Evolutionary conservation across 2,797 vertebrate genomes (phyloP).

Genomic region (Lithobates pipiens): DNA sequence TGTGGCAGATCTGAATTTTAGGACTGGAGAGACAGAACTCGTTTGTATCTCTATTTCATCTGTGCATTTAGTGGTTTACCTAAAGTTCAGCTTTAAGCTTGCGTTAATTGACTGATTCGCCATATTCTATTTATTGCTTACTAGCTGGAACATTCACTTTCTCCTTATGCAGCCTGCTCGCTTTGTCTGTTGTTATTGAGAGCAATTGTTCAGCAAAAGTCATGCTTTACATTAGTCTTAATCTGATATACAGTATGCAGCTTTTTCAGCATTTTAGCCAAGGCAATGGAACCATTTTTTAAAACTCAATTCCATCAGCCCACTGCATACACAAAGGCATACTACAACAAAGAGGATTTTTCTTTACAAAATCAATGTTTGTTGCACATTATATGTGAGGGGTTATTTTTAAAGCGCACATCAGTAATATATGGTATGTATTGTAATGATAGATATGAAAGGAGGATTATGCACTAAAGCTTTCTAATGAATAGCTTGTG

Average conservation of each 20-base stretch:
- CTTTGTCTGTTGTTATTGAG: neutral
- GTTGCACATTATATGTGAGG: too few relatives aligned
- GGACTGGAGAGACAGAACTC: too few relatives aligned
- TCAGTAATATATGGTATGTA: neutral
- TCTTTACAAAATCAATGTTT: neutral
- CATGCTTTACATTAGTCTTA: neutral
- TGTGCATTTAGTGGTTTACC: too few relatives aligned
- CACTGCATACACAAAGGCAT: neutral
- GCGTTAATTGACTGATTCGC: neutral
- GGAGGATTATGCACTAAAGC: neutral
- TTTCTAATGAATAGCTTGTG: neutral
- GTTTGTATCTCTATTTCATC: too few relatives aligned
- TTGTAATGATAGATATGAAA: neutral
- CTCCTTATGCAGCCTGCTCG: neutral
- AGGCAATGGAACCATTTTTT: neutral
- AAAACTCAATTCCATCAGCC: neutral
- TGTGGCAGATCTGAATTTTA: too few relatives aligned
- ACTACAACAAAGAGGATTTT: neutral
- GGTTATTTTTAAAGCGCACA: neutral
- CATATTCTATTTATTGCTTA: neutral
- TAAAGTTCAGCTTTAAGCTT: neutral
- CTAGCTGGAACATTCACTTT: neutral
- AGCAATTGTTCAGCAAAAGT: neutral
- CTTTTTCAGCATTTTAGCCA: neutral
- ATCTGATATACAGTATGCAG: neutral